A percentile compares a stretch with the other conserved stretches of the same genome.
Conservation (phyloP, 2,797 vertebrate species). For the Anisognathus igniventris region DNA sequence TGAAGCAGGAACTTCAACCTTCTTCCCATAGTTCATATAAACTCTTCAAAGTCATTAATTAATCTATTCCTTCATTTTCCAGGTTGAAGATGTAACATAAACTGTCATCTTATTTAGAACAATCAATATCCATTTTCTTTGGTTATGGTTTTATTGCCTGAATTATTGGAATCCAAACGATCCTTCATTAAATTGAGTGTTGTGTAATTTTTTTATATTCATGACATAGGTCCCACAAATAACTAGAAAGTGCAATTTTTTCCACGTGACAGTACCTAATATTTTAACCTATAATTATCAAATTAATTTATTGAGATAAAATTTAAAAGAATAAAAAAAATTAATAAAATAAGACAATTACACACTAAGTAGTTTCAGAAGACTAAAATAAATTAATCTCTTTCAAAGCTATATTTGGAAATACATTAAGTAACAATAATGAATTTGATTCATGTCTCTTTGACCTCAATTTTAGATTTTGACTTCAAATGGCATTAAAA, state of each 20-base stretch:
- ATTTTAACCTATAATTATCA: background rate
- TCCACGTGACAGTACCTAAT: background rate
- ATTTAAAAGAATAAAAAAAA: background rate
- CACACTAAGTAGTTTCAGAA: background rate
- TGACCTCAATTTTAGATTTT: conserved; percentile 22
- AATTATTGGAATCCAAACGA: background rate
- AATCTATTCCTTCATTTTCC: background rate
- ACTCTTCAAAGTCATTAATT: background rate
- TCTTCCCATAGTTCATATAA: background rate
- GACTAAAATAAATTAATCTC: background rate
- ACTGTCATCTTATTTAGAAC: background rate
- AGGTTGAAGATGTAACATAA: background rate
- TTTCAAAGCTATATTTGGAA: conserved; percentile 1
- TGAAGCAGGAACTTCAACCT: background rate
- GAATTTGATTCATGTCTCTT: background rate
- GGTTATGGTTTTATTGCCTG: background rate
- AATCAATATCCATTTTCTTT: background rate
- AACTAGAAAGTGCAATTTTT: background rate
- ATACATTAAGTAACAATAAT: conserved; percentile 8
- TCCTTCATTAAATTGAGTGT: background rate
- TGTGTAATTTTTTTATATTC: background rate
- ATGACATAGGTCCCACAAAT: background rate
- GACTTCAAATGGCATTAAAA: background rate
- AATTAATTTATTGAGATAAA: background rate
- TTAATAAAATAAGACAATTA: background rate